A percentile compares a stretch with the other conserved stretches of the same genome.
Evolutionary conservation across 2,888 invertebrate species (phyloP).

Genomic region (Oligia fasciuncula): DNA sequence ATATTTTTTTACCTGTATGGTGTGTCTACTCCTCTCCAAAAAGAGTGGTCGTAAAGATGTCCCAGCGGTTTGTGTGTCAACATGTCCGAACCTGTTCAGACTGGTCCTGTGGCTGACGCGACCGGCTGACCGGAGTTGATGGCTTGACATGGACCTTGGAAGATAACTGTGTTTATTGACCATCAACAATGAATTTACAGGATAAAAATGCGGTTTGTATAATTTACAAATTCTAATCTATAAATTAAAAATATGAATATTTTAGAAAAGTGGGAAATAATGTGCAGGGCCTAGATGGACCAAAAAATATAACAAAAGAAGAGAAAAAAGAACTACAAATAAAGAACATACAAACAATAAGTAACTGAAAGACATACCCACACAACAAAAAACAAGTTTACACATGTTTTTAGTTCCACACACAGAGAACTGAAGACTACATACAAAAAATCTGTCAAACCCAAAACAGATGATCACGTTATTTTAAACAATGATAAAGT

Average conservation of each 20-base stretch:
- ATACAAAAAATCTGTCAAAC: constrained; percentile 5
- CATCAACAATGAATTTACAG: not conserved
- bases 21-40: constrained; percentile 17
- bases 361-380: not conserved
- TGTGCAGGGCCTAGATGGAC: not conserved
- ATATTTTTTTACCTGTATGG: constrained; percentile 3
- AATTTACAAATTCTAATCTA: too few relatives aligned
- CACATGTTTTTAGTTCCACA: constrained; percentile 26
- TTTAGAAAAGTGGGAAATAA: not conserved
- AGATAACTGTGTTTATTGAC: constrained; percentile 38
- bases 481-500: constrained; percentile 28
- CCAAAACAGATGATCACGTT: constrained; percentile 25
- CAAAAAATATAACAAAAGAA: not conserved
- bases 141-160: not conserved
- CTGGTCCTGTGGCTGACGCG: constrained; percentile 35
- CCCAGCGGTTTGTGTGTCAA: constrained; percentile 44
- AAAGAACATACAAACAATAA: not conserved
- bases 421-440: not conserved
- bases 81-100: constrained; percentile 58
- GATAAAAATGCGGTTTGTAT: not conserved
- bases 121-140: constrained; percentile 1
- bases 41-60: constrained; percentile 47
- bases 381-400: not conserved
- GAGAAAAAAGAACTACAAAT: not conserved
- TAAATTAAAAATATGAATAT: not conserved